Conservation (phyloP, 2,113 vertebrate species). For the Dasypus novemcinctus region DNA sequence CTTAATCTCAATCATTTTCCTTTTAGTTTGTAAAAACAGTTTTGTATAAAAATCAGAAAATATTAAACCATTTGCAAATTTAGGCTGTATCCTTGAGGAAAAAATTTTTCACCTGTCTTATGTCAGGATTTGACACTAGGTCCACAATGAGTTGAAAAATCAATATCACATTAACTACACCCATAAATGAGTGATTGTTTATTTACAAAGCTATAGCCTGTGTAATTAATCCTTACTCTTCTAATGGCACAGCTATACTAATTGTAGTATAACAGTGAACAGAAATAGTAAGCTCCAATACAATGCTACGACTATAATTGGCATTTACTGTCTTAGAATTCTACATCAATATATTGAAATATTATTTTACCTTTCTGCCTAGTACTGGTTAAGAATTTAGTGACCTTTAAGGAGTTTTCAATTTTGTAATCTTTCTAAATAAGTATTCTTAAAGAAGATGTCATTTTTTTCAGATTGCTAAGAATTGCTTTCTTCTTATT, state of each 20-base stretch:
- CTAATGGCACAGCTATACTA: not conserved
- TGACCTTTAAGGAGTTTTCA: conserved; percentile 31
- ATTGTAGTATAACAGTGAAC: conserved; percentile 16
- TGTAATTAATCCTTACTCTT: conserved; percentile 42
- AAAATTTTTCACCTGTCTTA: not conserved
- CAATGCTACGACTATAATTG: not conserved
- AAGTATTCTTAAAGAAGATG: not conserved
- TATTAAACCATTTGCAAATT: conserved; percentile 15
- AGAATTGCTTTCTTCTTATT: not conserved
- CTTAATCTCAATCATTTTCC: conserved; percentile 27
- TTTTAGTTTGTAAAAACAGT: conserved; percentile 11
- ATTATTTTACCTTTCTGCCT: conserved; percentile 44
- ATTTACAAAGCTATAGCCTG: conserved; percentile 43
- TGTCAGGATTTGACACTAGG: conserved; percentile 13
- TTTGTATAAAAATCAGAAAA: conserved; percentile 37
- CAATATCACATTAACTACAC: conserved; percentile 60
- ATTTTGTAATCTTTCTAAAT: conserved; percentile 36
- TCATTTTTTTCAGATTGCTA: conserved; percentile 32
- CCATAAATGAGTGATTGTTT: conserved; percentile 61
- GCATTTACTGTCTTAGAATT: conserved; percentile 52
- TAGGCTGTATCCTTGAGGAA: conserved; percentile 14
- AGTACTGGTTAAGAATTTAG: conserved; percentile 62
- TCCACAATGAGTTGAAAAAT: conserved; percentile 31
- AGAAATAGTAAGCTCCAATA: not conserved
- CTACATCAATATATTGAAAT: conserved; percentile 71